A percentile compares a stretch with the other conserved stretches of the same genome.
phyloP scores from a whole-genome alignment of 2,113 vertebrate species.

The Brachirus orientalis region DNA sequence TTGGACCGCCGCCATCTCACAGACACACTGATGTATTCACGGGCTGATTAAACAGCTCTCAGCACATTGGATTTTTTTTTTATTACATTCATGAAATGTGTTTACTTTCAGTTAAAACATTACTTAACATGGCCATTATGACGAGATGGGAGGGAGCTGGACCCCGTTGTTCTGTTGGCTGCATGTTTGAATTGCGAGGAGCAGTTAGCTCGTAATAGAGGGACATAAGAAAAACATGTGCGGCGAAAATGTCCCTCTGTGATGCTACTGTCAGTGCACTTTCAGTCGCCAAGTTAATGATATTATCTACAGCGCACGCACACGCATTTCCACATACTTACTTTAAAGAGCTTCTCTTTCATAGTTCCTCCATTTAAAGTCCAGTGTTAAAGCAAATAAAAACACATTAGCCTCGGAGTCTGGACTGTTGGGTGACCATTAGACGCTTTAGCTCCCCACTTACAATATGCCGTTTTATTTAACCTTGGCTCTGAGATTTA shows the following conservation, averaged over 20 bases:
- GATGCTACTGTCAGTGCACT: constrained; percentile 49
- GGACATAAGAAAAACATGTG: constrained; percentile 54
- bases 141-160: constrained; percentile 57
- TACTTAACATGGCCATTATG: constrained; percentile 76
- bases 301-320: constrained; percentile 30
- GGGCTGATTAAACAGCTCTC: constrained; percentile 77
- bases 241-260: constrained; percentile 46
- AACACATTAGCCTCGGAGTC: constrained; percentile 39
- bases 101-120: constrained; percentile 77
- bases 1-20: constrained; percentile 68
- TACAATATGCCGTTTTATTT: constrained; percentile 63
- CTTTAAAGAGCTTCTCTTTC: constrained; percentile 31
- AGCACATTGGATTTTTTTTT: constrained; percentile 72
- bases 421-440: constrained; percentile 53
- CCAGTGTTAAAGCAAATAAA: constrained; percentile 34
- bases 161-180: constrained; percentile 52
- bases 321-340: neutral
- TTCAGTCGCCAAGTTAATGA: constrained; percentile 37
- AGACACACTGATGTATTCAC: constrained; percentile 75
- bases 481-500: constrained; percentile 74
- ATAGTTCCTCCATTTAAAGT: constrained; percentile 42
- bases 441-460: constrained; percentile 39
- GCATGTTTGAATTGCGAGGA: constrained; percentile 14
- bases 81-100: constrained; percentile 77
- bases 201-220: constrained; percentile 51